A percentile compares a stretch with the other conserved stretches of the same genome.
These are phyloP conservation scores for Apodemia zela DNA, from an alignment of 2,888 invertebrate species.

Conservation along the genomic window DNA sequence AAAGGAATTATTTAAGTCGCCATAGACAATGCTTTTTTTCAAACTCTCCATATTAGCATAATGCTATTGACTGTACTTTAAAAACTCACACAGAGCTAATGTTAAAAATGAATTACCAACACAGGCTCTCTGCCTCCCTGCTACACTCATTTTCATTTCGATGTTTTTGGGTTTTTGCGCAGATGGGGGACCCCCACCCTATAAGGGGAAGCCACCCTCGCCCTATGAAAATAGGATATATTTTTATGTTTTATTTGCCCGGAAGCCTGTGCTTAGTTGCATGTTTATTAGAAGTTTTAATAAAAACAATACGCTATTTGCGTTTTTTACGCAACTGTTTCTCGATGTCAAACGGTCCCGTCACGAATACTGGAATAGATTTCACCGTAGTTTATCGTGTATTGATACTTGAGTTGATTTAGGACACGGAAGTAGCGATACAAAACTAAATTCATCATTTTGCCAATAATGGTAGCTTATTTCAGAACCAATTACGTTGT, in stretches of 20 bases:
- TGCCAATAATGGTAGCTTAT: neutral
- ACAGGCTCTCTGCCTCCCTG: conserved; percentile 64
- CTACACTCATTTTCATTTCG: conserved; percentile 81
- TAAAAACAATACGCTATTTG: conserved; percentile 68
- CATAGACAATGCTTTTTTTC: conserved; percentile 25
- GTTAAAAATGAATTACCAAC: conserved; percentile 81
- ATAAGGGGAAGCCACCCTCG: conserved; percentile 51
- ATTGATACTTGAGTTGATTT: neutral
- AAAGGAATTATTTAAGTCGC: conserved; percentile 11
- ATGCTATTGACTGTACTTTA: conserved; percentile 69
- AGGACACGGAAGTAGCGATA: conserved; percentile 51
- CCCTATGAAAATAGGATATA: conserved; percentile 81
- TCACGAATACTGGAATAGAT: conserved; percentile 61
- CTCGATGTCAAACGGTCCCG: conserved; percentile 25
- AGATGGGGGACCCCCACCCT: conserved; percentile 53
- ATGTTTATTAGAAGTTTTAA: conserved; percentile 80
- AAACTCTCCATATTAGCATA: conserved; percentile 37
- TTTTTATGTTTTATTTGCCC: conserved; percentile 81
- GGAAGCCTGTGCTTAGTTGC: conserved; percentile 79
- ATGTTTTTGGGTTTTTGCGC: conserved; percentile 82
- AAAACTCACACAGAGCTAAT: conserved; percentile 77
- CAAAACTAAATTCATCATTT: neutral
- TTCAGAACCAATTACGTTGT: neutral
- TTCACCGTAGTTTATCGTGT: conserved; percentile 43
- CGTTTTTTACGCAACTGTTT: conserved; percentile 35